These are phyloP conservation scores for Rhynchonycteris naso DNA, from an alignment of 2,797 vertebrate species.

Conservation along the genomic window DNA sequence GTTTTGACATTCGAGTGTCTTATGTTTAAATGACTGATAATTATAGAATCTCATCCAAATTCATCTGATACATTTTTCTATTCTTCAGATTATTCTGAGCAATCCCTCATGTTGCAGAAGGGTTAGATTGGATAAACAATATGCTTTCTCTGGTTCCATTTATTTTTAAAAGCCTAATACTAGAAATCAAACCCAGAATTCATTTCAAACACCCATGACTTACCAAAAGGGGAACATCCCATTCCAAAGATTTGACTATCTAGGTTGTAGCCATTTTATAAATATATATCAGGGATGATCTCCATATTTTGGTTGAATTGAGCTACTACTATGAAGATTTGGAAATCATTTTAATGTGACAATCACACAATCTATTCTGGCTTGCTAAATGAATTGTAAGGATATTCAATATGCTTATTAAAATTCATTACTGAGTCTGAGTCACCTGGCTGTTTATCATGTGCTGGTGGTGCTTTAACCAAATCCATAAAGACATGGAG, in stretches of 20 bases:
- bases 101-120: not conserved
- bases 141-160: not conserved
- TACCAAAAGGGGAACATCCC: not conserved
- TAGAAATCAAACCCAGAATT: not conserved
- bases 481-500: not conserved
- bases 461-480: not conserved
- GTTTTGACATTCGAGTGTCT: not conserved
- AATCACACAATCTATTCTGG: not conserved
- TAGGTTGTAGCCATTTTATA: not conserved
- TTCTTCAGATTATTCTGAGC: not conserved
- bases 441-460: not conserved
- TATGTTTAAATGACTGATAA: not conserved
- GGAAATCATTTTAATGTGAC: not conserved
- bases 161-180: not conserved
- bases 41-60: not conserved
- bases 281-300: not conserved
- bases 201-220: not conserved
- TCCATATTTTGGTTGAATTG: not conserved
- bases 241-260: not conserved
- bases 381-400: not conserved
- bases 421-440: not conserved
- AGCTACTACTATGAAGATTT: not conserved
- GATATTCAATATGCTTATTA: not conserved
- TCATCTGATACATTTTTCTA: not conserved
- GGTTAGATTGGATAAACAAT: not conserved